Conservation (phyloP, 1,140 invertebrate species). For the Mizuhopecten yessoensis region DNA sequence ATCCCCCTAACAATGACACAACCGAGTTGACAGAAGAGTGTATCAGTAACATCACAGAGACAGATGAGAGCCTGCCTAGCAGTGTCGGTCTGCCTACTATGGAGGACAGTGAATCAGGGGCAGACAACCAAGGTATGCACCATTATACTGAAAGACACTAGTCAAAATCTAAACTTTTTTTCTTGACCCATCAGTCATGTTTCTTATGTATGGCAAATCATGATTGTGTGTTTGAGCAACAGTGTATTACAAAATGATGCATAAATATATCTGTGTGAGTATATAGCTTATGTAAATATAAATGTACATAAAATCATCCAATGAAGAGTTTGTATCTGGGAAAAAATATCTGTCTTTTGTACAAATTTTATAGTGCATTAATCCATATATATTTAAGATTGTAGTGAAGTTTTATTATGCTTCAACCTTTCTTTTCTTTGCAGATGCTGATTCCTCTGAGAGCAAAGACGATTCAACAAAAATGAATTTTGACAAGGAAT, state of each 20-base stretch:
- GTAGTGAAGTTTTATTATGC: background rate
- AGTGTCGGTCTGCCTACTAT: constrained; percentile 71
- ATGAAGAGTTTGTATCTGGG: too few relatives aligned
- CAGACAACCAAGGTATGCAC: constrained; percentile 59
- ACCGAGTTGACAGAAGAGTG: constrained; percentile 63
- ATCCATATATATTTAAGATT: background rate
- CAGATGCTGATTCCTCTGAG: constrained; percentile 57
- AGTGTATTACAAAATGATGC: too few relatives aligned
- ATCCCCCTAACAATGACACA: constrained; percentile 66
- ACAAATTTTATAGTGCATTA: too few relatives aligned
- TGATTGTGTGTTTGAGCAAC: too few relatives aligned
- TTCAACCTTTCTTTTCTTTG: constrained; percentile 5
- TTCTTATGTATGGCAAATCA: too few relatives aligned
- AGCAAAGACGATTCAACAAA: constrained; percentile 64
- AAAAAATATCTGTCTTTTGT: too few relatives aligned
- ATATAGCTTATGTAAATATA: too few relatives aligned
- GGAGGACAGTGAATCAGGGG: constrained; percentile 62
- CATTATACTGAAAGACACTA: background rate
- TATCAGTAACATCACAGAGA: constrained; percentile 66
- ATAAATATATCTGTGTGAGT: too few relatives aligned
- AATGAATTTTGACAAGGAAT: constrained; percentile 70
- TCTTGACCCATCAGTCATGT: too few relatives aligned
- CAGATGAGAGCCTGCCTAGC: constrained; percentile 69
- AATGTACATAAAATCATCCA: too few relatives aligned
- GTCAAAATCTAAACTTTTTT: too few relatives aligned